Base-by-base conservation (phyloP, 2,888 invertebrate species). In the Chorisops tibialis region DNA sequence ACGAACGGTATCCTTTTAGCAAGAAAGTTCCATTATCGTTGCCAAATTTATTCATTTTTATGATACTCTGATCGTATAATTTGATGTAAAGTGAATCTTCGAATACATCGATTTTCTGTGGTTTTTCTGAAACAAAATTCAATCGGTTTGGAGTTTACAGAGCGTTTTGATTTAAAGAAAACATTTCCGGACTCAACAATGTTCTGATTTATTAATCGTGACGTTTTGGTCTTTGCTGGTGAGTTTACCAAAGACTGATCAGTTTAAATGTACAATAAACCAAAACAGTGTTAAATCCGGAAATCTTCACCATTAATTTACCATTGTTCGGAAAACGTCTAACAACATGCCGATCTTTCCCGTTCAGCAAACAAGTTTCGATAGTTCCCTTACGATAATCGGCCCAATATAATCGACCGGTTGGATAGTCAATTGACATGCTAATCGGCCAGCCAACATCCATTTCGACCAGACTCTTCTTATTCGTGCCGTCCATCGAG, bases 331-430 rank as follows among this genome's bases (percentile, higher is more conserved):
- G 74, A 68, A 87, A 86, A 43, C 79, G 77, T 56, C 80, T 79
- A 1, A 87, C 82, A 3, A 84, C 73, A 62, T 82, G 81, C 41
- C 89, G 80, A 69, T 86, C 87, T 58, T 80, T 80, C 64, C 92
- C 92, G 73, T 88, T 87, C 18, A 88, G 76, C 14, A 81, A 79
- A 54, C 86, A 81, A 43, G 85, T 85, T 76, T 90, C 89, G 62
- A 93, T 82, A 18, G 85, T 83, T 68, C 83, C 83, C 67, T 85
- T 83, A 75, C 91, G 90, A n/a, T 86, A 84, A 79, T 94, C 94
- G 11, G 88, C 85, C 88, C 91, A 91, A 80, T 93, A 93, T 3
- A 94, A 75, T 5, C 93, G 80, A n/a, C 81, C 79, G 0, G 87
- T 86, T 0, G 89, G 84, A 73, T 85, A 83, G 76, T 90, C 89